phyloP scores from a whole-genome alignment of 23 tunicate species.

The Phallusia fumigata region DNA sequence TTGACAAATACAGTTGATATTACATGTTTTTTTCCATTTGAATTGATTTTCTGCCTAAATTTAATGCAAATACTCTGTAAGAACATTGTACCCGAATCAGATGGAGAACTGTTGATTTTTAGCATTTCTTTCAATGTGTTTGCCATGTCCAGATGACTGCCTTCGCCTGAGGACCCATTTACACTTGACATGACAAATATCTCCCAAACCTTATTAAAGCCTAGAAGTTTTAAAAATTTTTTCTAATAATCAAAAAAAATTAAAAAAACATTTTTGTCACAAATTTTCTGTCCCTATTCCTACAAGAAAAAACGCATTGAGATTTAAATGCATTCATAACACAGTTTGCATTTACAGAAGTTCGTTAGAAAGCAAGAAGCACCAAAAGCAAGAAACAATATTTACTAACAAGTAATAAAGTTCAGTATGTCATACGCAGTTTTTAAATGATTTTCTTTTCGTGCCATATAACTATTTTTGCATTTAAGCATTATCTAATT shows the following conservation, averaged over 20 bases:
- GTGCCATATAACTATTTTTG: too few relatives aligned
- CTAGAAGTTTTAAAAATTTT: background rate
- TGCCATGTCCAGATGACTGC: slow-evolving; percentile 34
- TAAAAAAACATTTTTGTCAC: too few relatives aligned
- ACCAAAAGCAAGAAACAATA: background rate
- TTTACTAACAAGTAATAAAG: background rate
- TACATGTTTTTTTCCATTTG: too few relatives aligned
- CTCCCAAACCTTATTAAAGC: background rate
- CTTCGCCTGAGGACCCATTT: slow-evolving; percentile 32
- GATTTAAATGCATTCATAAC: background rate
- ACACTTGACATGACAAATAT: background rate
- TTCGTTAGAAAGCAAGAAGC: background rate
- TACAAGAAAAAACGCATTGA: background rate
- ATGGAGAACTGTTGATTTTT: slow-evolving; percentile 35
- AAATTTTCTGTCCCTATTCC: background rate
- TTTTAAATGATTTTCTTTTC: too few relatives aligned
- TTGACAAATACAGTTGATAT: too few relatives aligned
- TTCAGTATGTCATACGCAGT: too few relatives aligned
- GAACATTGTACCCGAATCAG: slow-evolving; percentile 13
- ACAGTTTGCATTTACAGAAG: background rate
- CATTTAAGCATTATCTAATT: too few relatives aligned
- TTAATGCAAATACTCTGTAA: background rate
- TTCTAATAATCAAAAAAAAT: too few relatives aligned
- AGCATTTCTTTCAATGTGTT: slow-evolving; percentile 73
- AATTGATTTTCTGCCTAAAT: background rate